A percentile compares a stretch with the other conserved stretches of the same genome.
phyloP scores from a whole-genome alignment of 2,888 invertebrate genomes.

The Mylabris sibirica region DNA sequence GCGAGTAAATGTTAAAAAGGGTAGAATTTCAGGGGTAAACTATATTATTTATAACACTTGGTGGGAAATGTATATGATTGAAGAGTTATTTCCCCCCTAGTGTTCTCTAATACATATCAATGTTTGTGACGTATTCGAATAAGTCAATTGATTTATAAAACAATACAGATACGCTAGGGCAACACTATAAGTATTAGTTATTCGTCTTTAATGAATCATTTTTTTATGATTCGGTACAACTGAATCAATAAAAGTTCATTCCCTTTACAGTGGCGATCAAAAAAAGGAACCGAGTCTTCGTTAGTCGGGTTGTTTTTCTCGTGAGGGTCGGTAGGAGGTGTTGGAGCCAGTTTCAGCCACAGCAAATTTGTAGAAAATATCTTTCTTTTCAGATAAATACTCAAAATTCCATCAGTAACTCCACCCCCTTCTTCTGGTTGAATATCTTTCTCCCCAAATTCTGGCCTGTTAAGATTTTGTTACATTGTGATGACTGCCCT shows the following conservation, averaged over 20 bases:
- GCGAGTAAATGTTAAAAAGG: not conserved
- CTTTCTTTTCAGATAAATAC: too few relatives aligned
- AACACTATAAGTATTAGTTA: not conserved
- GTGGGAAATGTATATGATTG: conserved; percentile 4
- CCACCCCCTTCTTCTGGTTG: too few relatives aligned
- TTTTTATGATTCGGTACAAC: not conserved
- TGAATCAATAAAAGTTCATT: not conserved
- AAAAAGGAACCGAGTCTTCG: too few relatives aligned
- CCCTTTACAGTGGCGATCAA: too few relatives aligned
- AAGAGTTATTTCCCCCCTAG: conserved; percentile 2
- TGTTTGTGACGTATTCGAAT: conserved; percentile 5
- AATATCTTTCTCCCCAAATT: too few relatives aligned
- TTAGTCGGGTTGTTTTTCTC: too few relatives aligned
- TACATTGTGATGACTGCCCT: too few relatives aligned
- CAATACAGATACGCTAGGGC: conserved; percentile 1
- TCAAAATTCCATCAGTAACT: too few relatives aligned
- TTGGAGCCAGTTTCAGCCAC: too few relatives aligned
- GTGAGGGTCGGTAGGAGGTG: too few relatives aligned
- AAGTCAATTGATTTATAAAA: conserved; percentile 14
- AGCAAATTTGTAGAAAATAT: too few relatives aligned
- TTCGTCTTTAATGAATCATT: not conserved
- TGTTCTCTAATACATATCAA: not conserved
- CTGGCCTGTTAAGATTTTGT: too few relatives aligned
- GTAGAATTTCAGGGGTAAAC: not conserved
- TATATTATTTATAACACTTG: not conserved